Base-by-base conservation (phyloP, 1,140 invertebrate species). In the Nymphalis io region DNA sequence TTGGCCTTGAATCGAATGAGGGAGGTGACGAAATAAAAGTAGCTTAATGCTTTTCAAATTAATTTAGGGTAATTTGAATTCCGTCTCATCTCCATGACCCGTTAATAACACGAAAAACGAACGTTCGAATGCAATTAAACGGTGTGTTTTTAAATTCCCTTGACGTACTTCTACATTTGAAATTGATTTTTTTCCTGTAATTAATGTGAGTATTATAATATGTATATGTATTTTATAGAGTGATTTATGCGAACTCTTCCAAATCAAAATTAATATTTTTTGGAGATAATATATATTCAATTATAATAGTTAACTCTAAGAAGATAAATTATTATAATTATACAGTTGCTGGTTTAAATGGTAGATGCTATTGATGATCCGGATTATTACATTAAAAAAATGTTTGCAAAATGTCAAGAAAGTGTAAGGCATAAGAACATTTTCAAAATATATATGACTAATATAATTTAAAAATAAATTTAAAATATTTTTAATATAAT, bases 1-100 rank as follows among this genome's bases (percentile, higher is more conserved):
- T 71, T 27, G 57, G 51, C 38, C 40, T 48, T 57, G 51, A 57
- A 65, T 44, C 23, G 51, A 57, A 65, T 65, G 15, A 44, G 51
- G 13, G 61, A 21, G 51, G 51, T 57, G 51, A 42, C 51, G 53
- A 65, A 27, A 65, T 57, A 65, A 65, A 65, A 65, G 53, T 62
- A 27, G 44, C 44, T 46, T 48, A 62, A 62, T 48, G 44, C 16
- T 1, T 12, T 62, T 20, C 42, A 62, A 62, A 62, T 51, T 23
- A 18, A 38, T 62, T 62, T 51, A 5, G 60, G 44, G 15, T 62
- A 15, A 61, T 53, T 53, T 53, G 21, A 53, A 53, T 4, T 21
- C 13, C 11, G 21, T 55, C 51, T 15, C 23, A 3, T 27, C 21
- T 23, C 51, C 21, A 2, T 55, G 51, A 15, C 23, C 51, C 51